Evolutionary conservation across 2,797 vertebrate species (phyloP).

Genomic region (Syndactyla subalaris): DNA sequence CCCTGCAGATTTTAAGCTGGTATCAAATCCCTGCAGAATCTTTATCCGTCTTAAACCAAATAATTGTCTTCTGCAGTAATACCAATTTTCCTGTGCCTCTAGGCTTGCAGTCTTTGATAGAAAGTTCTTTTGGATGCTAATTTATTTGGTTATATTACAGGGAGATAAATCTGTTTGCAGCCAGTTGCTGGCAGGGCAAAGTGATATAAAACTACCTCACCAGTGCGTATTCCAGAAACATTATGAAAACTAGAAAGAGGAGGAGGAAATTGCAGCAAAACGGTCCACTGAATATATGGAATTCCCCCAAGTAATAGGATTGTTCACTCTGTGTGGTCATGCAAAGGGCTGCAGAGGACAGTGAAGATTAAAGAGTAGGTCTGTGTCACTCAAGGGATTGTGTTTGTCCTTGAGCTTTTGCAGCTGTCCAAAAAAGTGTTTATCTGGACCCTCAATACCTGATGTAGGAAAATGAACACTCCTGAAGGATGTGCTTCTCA

Average conservation of each 20-base stretch:
- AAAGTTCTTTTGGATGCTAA: conserved; percentile 52
- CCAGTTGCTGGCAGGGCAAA: neutral
- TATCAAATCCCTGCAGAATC: conserved; percentile 52
- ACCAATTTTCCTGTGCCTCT: conserved; percentile 53
- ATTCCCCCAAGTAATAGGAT: neutral
- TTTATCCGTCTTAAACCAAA: conserved; percentile 59
- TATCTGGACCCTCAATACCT: neutral
- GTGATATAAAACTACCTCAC: neutral
- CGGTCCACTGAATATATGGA: neutral
- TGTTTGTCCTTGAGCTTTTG: neutral
- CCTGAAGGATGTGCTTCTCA: neutral
- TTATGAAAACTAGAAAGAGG: neutral
- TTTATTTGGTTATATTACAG: conserved; percentile 53
- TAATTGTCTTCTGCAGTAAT: conserved; percentile 64
- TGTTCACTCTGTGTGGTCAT: neutral
- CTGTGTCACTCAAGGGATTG: neutral
- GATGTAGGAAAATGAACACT: neutral
- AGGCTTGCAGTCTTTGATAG: conserved; percentile 24
- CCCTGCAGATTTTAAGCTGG: conserved; percentile 32
- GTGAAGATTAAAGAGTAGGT: neutral
- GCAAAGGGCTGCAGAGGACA: neutral
- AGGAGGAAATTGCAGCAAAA: neutral
- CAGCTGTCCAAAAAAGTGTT: neutral
- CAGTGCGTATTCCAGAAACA: neutral
- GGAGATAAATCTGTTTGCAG: conserved; percentile 5